Percentiles rank a stretch among this genome's conserved stretches.
These are phyloP conservation scores for Spisula solida DNA, from an alignment of 2,888 invertebrate genomes.

Conservation along the genomic window DNA sequence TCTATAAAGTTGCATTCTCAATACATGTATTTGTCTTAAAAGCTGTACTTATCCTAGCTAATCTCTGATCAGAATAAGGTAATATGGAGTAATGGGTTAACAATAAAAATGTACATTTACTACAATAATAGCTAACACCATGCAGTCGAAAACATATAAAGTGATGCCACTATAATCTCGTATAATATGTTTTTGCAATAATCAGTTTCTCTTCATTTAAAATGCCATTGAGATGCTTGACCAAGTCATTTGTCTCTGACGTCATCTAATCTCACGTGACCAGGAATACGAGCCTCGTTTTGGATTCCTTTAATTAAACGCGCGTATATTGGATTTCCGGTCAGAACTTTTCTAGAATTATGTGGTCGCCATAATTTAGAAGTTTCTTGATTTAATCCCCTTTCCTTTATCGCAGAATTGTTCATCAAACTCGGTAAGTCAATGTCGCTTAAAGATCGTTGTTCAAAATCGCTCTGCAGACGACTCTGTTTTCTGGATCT, in stretches of 20 bases:
- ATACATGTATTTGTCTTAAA: no score
- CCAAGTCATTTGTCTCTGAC: not conserved
- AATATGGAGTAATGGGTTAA: no score
- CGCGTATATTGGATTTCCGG: constrained; percentile 13
- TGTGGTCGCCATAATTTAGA: constrained; percentile 1
- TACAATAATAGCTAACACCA: no score
- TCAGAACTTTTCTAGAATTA: not conserved
- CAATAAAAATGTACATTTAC: no score
- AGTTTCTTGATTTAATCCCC: not conserved
- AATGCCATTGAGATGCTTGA: not conserved
- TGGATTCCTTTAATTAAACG: not conserved
- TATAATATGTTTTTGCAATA: not conserved
- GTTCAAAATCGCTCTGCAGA: not conserved
- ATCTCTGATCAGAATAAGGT: no score
- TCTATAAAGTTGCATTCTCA: no score
- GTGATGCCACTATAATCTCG: not conserved
- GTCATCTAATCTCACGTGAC: no score
- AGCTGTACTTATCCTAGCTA: no score
- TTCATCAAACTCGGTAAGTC: not conserved
- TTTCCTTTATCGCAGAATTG: not conserved
- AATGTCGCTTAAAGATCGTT: constrained; percentile 3
- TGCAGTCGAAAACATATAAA: no score
- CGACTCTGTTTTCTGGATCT: not conserved
- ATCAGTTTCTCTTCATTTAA: not conserved
- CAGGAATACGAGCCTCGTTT: not conserved